A percentile compares a stretch with the other conserved stretches of the same genome.
phyloP scores from a whole-genome alignment of 2,797 vertebrate species.

The Tapirus indicus region DNA sequence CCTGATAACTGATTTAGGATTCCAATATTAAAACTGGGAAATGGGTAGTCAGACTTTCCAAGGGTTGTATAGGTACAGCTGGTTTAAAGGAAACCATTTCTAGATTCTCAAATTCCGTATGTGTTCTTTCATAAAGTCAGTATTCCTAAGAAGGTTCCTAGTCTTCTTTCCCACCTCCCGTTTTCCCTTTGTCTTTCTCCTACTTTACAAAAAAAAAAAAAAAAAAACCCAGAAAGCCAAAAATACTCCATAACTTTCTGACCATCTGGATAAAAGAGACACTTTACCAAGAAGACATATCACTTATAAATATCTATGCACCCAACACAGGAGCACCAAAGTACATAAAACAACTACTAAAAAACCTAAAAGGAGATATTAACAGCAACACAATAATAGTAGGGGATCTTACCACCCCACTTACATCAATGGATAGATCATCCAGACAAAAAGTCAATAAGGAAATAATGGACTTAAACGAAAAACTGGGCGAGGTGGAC shows the following conservation, averaged over 20 bases:
- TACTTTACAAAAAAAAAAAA: neutral
- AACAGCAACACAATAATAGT: no score
- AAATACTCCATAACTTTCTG: neutral
- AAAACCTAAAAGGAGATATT: no score
- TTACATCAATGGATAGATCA: no score
- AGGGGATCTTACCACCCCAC: no score
- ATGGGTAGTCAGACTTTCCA: neutral
- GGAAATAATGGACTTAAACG: no score
- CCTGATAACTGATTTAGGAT: neutral
- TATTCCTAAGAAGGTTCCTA: neutral
- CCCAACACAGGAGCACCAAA: no score
- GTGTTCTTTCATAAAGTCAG: neutral
- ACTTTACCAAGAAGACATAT: no score
- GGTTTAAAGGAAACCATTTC: constrained; percentile 21
- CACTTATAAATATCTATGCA: no score
- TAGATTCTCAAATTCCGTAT: neutral
- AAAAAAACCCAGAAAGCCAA: neutral
- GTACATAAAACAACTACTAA: no score
- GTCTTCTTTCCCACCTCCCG: neutral
- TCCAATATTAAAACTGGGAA: neutral
- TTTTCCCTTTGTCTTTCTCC: neutral
- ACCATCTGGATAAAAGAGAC: neutral
- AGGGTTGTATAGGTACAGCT: neutral
- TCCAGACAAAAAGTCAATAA: no score
- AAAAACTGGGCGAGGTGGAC: no score